A percentile compares a stretch with the other conserved stretches of the same genome.
Evolutionary conservation across 2,113 vertebrate genomes (phyloP).

Genomic region (Coracopsis vasa): DNA sequence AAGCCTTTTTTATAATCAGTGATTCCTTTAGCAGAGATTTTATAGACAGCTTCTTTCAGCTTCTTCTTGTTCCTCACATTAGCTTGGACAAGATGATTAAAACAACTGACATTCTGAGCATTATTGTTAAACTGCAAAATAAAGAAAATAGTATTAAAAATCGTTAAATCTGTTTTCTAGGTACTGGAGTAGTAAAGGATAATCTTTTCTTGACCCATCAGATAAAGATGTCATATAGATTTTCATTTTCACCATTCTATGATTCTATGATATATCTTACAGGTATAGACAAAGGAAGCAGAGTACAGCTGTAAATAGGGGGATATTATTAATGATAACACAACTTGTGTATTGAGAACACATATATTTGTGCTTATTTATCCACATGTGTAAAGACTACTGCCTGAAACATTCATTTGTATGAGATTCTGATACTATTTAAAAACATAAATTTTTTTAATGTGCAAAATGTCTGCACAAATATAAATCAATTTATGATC

Average conservation of each 20-base stretch:
- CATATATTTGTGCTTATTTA: neutral
- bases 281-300: neutral
- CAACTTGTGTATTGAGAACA: neutral
- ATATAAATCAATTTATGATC: neutral
- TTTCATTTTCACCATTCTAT: neutral
- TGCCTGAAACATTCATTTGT: neutral
- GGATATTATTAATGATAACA: neutral
- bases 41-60: constrained; percentile 94
- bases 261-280: neutral
- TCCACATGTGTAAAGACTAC: accelerated
- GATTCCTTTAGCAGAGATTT: constrained; percentile 95
- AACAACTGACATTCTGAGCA: constrained; percentile 94
- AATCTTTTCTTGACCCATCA: neutral
- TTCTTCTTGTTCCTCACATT: constrained; percentile 99
- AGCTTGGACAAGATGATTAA: constrained; percentile 95
- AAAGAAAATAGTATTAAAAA: neutral
- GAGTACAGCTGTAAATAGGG: neutral
- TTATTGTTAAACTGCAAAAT: constrained; percentile 90
- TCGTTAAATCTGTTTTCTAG: neutral
- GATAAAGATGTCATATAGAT: neutral
- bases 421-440: neutral
- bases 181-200: neutral
- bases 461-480: neutral
- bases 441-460: neutral
- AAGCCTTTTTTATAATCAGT: constrained; percentile 98